Conservation (phyloP, 2,797 vertebrate genomes). For the Trachops cirrhosus region DNA sequence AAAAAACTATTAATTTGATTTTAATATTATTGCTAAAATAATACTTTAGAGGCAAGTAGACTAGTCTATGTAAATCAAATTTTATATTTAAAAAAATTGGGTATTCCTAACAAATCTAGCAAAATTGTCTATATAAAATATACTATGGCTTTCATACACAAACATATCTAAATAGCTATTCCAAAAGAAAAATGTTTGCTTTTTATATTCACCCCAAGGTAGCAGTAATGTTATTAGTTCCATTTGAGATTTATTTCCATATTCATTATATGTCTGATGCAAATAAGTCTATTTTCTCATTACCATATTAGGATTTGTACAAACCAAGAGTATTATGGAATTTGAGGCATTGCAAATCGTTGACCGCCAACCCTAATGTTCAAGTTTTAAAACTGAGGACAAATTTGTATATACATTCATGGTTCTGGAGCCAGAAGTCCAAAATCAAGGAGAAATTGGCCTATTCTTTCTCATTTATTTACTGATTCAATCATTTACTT, state of each 20-base stretch:
- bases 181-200: neutral
- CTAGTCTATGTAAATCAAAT: neutral
- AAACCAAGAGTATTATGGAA: neutral
- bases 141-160: neutral
- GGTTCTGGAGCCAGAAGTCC: neutral
- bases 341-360: neutral
- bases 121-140: neutral
- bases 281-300: neutral
- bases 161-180: conserved; percentile 17
- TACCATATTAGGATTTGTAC: neutral
- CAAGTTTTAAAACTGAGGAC: neutral
- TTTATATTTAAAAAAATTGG: conserved; percentile 2
- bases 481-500: neutral
- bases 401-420: neutral
- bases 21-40: neutral
- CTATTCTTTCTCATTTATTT: neutral
- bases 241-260: conserved; percentile 20
- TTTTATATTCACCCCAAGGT: neutral
- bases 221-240: neutral
- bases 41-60: neutral
- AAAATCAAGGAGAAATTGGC: neutral
- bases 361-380: neutral
- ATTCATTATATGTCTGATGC: neutral
- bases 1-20: conserved; percentile 49
- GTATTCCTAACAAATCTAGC: conserved; percentile 18